Percentiles rank a stretch among this genome's conserved stretches.
Conservation (phyloP, 1,140 invertebrate species). For the Drosophila trapezifrons region DNA sequence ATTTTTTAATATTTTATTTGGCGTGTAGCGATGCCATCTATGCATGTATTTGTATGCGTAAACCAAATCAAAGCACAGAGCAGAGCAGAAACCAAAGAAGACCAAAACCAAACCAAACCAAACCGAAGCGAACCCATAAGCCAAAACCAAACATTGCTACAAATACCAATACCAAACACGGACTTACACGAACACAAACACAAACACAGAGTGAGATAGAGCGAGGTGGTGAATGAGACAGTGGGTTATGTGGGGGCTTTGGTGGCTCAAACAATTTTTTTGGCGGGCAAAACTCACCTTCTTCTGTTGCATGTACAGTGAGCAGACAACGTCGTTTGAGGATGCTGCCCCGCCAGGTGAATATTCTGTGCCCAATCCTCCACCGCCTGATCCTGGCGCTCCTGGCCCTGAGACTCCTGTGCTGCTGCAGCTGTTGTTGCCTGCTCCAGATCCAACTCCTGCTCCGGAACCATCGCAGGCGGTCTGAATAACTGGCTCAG, state of each 20-base stretch:
- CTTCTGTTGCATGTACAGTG: constrained; percentile 82
- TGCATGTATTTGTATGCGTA: constrained; percentile 31
- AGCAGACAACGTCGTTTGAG: constrained; percentile 80
- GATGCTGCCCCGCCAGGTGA: constrained; percentile 26
- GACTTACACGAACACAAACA: constrained; percentile 22
- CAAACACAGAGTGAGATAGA: constrained; percentile 19
- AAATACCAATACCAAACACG: constrained; percentile 56
- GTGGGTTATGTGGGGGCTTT: not conserved
- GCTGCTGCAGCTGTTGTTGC: constrained; percentile 36
- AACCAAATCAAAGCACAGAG: constrained; percentile 55
- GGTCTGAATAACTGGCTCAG: constrained; percentile 86
- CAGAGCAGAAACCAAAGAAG: constrained; percentile 46
- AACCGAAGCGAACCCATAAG: constrained; percentile 49
- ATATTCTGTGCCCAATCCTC: constrained; percentile 35
- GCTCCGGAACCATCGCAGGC: constrained; percentile 81
- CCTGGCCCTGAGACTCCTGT: constrained; percentile 32
- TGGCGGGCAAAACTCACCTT: constrained; percentile 69
- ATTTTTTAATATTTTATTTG: not conserved
- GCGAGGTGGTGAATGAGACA: constrained; percentile 4
- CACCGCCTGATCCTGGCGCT: constrained; percentile 36
- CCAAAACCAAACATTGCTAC: constrained; percentile 67
- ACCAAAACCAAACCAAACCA: constrained; percentile 39
- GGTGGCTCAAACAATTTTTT: constrained; percentile 13
- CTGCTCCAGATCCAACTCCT: constrained; percentile 26
- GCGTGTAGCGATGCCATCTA: constrained; percentile 2